Evolutionary conservation across 2,888 invertebrate species (phyloP).

Genomic region (Xanthorhoe spadicearia): DNA sequence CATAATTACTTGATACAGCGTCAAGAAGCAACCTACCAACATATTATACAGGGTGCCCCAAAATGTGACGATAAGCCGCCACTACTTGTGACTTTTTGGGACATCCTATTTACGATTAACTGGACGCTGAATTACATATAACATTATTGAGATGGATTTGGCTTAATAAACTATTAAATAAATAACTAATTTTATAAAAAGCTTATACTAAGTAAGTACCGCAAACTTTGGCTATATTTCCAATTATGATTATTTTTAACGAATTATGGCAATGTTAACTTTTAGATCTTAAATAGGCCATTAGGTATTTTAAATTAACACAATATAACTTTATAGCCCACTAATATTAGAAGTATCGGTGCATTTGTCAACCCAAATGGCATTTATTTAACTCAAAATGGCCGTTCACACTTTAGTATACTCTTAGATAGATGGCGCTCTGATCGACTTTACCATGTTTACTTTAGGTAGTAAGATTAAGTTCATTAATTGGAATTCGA

Average conservation of each 20-base stretch:
- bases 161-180: slow-evolving; percentile 3
- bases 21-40: too few relatives aligned
- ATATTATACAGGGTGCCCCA: too few relatives aligned
- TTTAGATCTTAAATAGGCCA: background rate
- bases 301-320: background rate
- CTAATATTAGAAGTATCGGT: background rate
- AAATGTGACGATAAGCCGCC: too few relatives aligned
- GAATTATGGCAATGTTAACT: slow-evolving; percentile 4
- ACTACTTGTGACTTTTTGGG: too few relatives aligned
- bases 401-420: background rate
- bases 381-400: slow-evolving; percentile 1
- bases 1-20: too few relatives aligned
- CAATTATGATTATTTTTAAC: background rate
- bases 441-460: too few relatives aligned
- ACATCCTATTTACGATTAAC: too few relatives aligned
- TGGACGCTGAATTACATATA: background rate
- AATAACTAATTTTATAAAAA: slow-evolving; percentile 5
- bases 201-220: slow-evolving; percentile 17
- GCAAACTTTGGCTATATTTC: slow-evolving; percentile 5
- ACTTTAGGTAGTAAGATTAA: too few relatives aligned
- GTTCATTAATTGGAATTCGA: too few relatives aligned
- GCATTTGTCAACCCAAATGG: slow-evolving; percentile 7
- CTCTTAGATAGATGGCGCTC: background rate
- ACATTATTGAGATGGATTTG: background rate
- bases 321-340: background rate